phyloP scores from a whole-genome alignment of 2,888 invertebrate genomes.

The Melieria picta region DNA sequence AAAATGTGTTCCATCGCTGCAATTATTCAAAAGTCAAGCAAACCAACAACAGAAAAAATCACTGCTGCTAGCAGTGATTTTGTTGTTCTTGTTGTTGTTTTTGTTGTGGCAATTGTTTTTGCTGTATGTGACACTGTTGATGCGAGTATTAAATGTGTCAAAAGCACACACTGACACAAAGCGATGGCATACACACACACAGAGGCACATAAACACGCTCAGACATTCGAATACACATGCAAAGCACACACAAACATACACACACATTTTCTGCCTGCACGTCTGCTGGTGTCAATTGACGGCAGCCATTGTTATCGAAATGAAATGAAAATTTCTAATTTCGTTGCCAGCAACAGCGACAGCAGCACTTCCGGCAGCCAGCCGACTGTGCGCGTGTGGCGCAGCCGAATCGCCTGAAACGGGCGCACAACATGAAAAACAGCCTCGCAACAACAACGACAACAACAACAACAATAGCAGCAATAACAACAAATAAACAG shows the following conservation, averaged over 20 bases:
- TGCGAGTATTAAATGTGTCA: conserved; percentile 6
- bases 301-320: conserved; percentile 5
- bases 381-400: conserved; percentile 1
- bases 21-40: not conserved
- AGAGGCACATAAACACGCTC: not conserved
- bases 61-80: not conserved
- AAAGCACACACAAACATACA: conserved; percentile 13
- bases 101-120: conserved; percentile 25
- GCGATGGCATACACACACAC: not conserved
- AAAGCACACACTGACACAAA: no score
- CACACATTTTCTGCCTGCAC: not conserved
- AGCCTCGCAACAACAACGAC: not conserved
- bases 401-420: not conserved
- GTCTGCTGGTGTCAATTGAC: no score
- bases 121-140: conserved; percentile 17
- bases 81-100: not conserved
- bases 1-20: no score
- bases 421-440: not conserved
- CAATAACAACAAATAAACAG: no score
- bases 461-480: not conserved
- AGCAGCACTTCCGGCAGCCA: conserved; percentile 16
- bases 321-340: conserved; percentile 32
- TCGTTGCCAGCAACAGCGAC: conserved; percentile 11
- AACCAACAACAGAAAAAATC: not conserved
- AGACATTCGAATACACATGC: conserved; percentile 7